Evolutionary conservation across 2,113 vertebrate species (phyloP), one percentile per base, ranked within the genome.

Genomic region (Triplophysa tibetana): DNA sequence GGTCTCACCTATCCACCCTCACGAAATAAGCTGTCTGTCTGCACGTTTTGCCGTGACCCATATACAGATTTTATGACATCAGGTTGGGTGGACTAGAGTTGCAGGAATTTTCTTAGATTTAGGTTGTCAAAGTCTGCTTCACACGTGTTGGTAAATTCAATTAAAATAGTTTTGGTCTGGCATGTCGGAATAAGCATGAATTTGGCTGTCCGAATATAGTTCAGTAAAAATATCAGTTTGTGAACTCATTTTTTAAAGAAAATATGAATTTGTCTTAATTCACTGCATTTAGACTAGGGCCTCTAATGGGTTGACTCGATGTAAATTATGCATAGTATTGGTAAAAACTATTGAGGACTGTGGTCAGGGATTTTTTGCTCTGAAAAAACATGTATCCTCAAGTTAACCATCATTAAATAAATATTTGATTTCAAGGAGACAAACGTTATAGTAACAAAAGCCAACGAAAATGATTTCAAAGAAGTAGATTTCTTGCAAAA

Each of bases 1-100:
- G 74, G 26, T 65, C 74, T 54, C 74, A 76, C 74, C 61, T 76
- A 38, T 76, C 26, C 45, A 50, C 11, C 61, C 74, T 76, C 61
- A n/a, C 17, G 56, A 56, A 38, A 29, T 56, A 12, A 43, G 43
- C 24, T 24, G 24, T 24, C 24, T 24, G n/a, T 10, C 19, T 19
- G 26, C 72, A 54, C 61, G 61, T 76, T 61, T 26, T 52, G 9
- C 61, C 45, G 62, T 76, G 74, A 64, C 61, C 61, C 61, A 76
- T 33, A 64, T 76, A 65, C 29, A 60, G 56, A 75, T 14, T 62
- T 48, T 24, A 76, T 63, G 10, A 41, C 60, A 62, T 21, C 2
- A n/a, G 33, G 60, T 12, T 50, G 69, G 29, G n/a, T 16, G 16
- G 50, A 33, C 4, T 21, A n/a, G 58, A 9, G 1, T 2, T 26